phyloP scores from a whole-genome alignment of 30 jellyfish, hydroid and myxozoan species.

The Nemopilema nomurai region DNA sequence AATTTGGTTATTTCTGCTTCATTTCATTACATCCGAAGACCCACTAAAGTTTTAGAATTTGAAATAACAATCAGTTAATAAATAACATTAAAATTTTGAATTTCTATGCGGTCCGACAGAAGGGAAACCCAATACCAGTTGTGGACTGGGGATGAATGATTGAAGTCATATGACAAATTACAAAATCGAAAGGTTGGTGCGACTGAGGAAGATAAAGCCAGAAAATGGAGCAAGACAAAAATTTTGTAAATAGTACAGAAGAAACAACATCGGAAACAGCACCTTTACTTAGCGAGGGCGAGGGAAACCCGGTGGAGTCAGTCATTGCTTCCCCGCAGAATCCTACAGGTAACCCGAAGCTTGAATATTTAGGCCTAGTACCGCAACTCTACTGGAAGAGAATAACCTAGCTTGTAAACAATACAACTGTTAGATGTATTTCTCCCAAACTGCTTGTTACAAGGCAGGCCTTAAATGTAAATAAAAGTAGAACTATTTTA shows the following conservation, averaged over 20 bases:
- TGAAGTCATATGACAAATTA: conserved; percentile 28
- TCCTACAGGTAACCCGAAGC: conserved; percentile 14
- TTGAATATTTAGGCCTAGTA: background rate
- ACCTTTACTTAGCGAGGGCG: conserved; percentile 7
- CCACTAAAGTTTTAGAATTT: no score
- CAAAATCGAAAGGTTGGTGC: background rate
- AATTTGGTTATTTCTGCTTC: no score
- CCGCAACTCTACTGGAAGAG: no score
- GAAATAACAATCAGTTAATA: no score
- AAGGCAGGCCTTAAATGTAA: no score
- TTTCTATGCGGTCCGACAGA: no score
- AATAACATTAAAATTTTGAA: no score
- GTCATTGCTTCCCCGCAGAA: background rate
- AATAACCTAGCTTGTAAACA: background rate
- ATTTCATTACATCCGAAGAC: no score
- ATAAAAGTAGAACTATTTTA: no score
- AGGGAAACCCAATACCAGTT: background rate
- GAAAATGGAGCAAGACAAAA: conserved; percentile 3
- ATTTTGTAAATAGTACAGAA: background rate
- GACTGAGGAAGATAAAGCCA: background rate
- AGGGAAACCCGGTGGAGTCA: conserved; percentile 3
- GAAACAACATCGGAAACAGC: conserved; percentile 14
- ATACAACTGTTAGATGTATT: background rate
- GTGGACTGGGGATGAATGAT: conserved; percentile 21
- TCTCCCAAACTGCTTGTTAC: background rate